Evolutionary conservation across 1,140 invertebrate genomes (phyloP).

Genomic region (Pygmarrhopalites habei): DNA sequence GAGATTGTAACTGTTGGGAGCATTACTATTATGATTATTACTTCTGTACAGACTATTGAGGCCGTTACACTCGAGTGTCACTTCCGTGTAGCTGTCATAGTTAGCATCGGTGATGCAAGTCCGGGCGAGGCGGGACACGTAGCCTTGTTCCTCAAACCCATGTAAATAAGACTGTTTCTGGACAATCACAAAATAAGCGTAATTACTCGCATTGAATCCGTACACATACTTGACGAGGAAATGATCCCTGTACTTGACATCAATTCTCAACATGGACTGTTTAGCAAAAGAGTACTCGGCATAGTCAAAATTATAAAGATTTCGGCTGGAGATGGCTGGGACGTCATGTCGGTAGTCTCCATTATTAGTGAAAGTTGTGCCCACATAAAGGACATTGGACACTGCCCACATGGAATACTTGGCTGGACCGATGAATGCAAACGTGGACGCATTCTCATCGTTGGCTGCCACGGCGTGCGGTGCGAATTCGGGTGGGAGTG

Average conservation of each 20-base stretch:
- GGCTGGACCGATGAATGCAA: conserved; percentile 88
- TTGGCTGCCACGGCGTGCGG: conserved; percentile 79
- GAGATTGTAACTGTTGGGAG: conserved; percentile 69
- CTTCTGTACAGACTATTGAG: conserved; percentile 41
- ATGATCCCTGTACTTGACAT: conserved; percentile 89
- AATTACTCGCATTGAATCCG: conserved; percentile 88
- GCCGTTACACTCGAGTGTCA: conserved; percentile 76
- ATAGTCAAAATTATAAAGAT: conserved; percentile 66
- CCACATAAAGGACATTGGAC: conserved; percentile 82
- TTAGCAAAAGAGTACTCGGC: conserved; percentile 78
- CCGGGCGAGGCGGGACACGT: conserved; percentile 78
- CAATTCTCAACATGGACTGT: conserved; percentile 79
- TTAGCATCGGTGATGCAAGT: conserved; percentile 89
- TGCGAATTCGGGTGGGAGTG: conserved; percentile 62
- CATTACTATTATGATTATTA: conserved; percentile 42
- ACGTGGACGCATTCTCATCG: conserved; percentile 81
- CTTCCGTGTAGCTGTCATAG: conserved; percentile 92
- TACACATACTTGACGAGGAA: conserved; percentile 91
- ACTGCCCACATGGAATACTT: conserved; percentile 66
- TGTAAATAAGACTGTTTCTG: conserved; percentile 85
- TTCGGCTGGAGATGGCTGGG: conserved; percentile 81
- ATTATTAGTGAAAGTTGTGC: conserved; percentile 85
- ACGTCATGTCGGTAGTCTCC: conserved; percentile 90
- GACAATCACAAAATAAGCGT: conserved; percentile 90
- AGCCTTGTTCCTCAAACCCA: conserved; percentile 78